Conservation (phyloP, 2,888 invertebrate genomes). For the Ophioninae sp. region DNA sequence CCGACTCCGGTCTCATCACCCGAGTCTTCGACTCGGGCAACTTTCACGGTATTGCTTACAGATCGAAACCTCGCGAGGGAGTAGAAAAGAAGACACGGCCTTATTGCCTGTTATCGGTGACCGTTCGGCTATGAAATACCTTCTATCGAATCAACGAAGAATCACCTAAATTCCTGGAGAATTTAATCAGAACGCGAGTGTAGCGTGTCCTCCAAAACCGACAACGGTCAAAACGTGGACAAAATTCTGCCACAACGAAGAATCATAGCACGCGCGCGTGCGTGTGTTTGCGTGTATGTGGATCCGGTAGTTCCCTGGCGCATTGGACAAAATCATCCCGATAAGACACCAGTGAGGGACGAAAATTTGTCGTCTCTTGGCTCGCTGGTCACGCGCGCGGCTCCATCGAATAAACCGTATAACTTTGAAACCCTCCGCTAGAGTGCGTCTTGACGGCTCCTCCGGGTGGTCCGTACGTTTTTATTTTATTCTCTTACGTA, state of each 20-base stretch:
- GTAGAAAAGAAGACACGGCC: constrained; percentile 60
- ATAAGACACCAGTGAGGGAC: constrained; percentile 64
- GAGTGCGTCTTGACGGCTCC: constrained; percentile 46
- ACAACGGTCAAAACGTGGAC: constrained; percentile 18
- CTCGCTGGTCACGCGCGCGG: constrained; percentile 73
- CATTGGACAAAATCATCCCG: constrained; percentile 30
- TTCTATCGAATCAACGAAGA: constrained; percentile 75
- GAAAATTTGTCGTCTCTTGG: constrained; percentile 72
- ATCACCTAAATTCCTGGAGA: constrained; percentile 75
- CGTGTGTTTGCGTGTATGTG: background rate
- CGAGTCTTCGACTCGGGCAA: background rate
- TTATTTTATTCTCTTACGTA: constrained; percentile 45
- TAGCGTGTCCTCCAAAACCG: constrained; percentile 36
- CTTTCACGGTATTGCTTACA: background rate
- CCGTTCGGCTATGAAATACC: constrained; percentile 76
- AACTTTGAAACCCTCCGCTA: constrained; percentile 65
- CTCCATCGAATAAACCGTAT: constrained; percentile 51
- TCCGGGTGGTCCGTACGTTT: constrained; percentile 47
- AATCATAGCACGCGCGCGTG: background rate
- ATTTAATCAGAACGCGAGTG: constrained; percentile 76
- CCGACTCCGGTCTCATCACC: background rate
- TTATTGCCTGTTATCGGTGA: constrained; percentile 75
- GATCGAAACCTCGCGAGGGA: background rate
- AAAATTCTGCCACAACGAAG: constrained; percentile 27
- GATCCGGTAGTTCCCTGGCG: constrained; percentile 34